Evolutionary conservation across 2,797 vertebrate species (phyloP).

Genomic region (Serranus cabrilla): DNA sequence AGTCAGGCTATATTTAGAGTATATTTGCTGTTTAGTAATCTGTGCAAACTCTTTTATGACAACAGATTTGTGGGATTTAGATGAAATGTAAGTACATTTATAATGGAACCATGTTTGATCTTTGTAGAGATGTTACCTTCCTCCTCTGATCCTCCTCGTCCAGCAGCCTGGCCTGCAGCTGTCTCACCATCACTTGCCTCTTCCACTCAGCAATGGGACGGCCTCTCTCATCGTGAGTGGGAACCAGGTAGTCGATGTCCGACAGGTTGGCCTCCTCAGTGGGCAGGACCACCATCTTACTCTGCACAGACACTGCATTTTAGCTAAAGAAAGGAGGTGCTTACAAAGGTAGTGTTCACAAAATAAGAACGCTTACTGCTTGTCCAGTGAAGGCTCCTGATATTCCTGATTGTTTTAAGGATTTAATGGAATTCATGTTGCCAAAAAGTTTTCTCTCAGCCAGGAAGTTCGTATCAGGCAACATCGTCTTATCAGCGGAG

Average conservation of each 20-base stretch:
- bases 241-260: constrained; percentile 93
- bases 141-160: constrained; percentile 86
- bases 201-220: constrained; percentile 95
- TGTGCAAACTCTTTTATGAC: too few species aligned
- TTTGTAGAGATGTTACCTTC: constrained; percentile 73
- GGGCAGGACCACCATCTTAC: constrained; percentile 86
- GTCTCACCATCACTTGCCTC: constrained; percentile 95
- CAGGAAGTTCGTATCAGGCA: constrained; percentile 65
- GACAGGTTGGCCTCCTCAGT: constrained; percentile 87
- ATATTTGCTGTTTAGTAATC: too few species aligned
- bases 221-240: constrained; percentile 92
- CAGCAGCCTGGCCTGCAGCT: constrained; percentile 90
- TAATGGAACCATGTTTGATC: too few species aligned
- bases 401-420: constrained; percentile 80
- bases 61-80: too few species aligned
- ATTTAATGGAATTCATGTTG: constrained; percentile 79
- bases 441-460: constrained; percentile 73
- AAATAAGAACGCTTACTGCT: constrained; percentile 62
- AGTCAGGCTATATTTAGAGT: too few species aligned
- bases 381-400: constrained; percentile 74
- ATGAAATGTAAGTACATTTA: too few species aligned
- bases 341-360: not conserved
- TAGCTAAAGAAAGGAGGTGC: not conserved
- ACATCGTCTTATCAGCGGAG: constrained; percentile 47
- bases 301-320: constrained; percentile 63